A percentile compares a stretch with the other conserved stretches of the same genome.
phyloP scores from a whole-genome alignment of 2,113 vertebrate species.

The Ptychochromis oligacanthus region DNA sequence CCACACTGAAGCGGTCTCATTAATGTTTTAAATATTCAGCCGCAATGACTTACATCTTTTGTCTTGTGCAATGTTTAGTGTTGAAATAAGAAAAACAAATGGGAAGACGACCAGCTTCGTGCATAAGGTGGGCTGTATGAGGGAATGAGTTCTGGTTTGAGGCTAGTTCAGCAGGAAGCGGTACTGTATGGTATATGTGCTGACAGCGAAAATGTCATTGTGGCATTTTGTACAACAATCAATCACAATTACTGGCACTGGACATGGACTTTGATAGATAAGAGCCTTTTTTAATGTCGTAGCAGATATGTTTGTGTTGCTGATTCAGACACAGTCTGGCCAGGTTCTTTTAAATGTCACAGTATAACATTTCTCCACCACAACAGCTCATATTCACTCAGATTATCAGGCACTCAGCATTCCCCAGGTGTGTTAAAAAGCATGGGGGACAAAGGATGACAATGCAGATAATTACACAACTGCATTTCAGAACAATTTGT shows the following conservation, averaged over 20 bases:
- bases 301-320: constrained; percentile 60
- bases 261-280: constrained; percentile 69
- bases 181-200: constrained; percentile 57
- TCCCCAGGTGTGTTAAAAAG: constrained; percentile 42
- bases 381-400: constrained; percentile 50
- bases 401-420: constrained; percentile 40
- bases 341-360: constrained; percentile 74
- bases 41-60: constrained; percentile 29
- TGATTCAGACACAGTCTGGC: constrained; percentile 44
- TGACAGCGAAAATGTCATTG: constrained; percentile 76
- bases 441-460: constrained; percentile 19
- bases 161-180: constrained; percentile 58
- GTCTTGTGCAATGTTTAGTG: constrained; percentile 48
- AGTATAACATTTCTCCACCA: constrained; percentile 57
- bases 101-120: constrained; percentile 28
- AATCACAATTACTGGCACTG: constrained; percentile 66
- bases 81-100: constrained; percentile 47
- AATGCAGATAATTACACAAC: constrained; percentile 39
- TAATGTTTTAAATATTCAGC: constrained; percentile 55
- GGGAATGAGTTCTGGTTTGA: constrained; percentile 28
- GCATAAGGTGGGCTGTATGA: neutral
- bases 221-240: constrained; percentile 76
- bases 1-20: constrained; percentile 42
- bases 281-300: constrained; percentile 59
- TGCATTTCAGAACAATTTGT: constrained; percentile 26